Evolutionary conservation across 2,888 invertebrate genomes (phyloP).

Genomic region (Helobdella robusta): DNA sequence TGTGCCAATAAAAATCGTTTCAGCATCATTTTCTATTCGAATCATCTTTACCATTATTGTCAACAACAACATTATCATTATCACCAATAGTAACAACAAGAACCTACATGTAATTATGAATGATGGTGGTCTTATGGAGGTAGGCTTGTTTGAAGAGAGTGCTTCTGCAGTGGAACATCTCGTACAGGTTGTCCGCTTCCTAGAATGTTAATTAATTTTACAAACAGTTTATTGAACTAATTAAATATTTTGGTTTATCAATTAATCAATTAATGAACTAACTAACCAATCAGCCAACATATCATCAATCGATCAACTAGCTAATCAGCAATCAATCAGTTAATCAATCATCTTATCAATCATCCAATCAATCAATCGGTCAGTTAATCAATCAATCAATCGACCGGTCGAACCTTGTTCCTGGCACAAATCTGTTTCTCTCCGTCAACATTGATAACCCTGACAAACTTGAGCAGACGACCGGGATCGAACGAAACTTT

Average conservation of each 20-base stretch:
- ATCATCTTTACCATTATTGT: neutral
- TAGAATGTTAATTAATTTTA: neutral
- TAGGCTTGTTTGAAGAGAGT: conserved; percentile 50
- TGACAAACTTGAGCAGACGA: conserved; percentile 49
- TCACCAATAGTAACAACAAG: neutral
- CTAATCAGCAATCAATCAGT: too few species aligned
- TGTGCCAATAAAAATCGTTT: too few species aligned
- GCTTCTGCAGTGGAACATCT: conserved; percentile 41
- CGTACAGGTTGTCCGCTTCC: conserved; percentile 25
- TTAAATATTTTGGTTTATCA: neutral
- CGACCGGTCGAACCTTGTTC: too few species aligned
- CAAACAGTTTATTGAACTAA: too few species aligned
- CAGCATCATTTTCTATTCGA: too few species aligned
- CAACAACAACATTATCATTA: neutral
- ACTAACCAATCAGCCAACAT: neutral
- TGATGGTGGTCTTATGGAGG: conserved; percentile 50
- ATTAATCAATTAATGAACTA: neutral
- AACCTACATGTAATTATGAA: conserved; percentile 52
- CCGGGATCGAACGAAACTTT: conserved; percentile 51
- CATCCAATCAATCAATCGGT: too few species aligned
- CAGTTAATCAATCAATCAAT: neutral
- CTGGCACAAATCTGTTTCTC: conserved; percentile 31
- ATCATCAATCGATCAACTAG: too few species aligned
- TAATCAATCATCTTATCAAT: neutral
- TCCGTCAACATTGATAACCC: conserved; percentile 27